phyloP scores from a whole-genome alignment of 2,888 invertebrate genomes.

The Empis stercorea region DNA sequence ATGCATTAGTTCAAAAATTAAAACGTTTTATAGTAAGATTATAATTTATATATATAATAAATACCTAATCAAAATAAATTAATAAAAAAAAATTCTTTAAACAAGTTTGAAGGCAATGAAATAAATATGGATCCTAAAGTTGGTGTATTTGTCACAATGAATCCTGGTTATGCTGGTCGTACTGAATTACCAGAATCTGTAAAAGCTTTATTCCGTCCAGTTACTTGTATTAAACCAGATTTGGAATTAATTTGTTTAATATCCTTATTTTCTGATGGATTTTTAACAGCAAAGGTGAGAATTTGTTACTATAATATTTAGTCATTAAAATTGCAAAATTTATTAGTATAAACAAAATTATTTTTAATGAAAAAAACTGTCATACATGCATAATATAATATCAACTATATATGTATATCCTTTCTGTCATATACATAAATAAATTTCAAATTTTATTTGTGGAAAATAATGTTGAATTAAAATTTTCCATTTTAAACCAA shows the following conservation, averaged over 20 bases:
- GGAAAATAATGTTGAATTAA: too few relatives aligned
- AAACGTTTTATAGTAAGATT: conserved; percentile 58
- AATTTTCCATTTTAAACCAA: too few relatives aligned
- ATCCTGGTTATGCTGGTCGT: conserved; percentile 84
- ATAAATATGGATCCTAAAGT: conserved; percentile 72
- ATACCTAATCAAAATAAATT: too few relatives aligned
- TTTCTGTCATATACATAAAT: too few relatives aligned
- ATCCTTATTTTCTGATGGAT: conserved; percentile 85
- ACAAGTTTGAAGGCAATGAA: conserved; percentile 70
- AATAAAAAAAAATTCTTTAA: not conserved
- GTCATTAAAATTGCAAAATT: too few relatives aligned
- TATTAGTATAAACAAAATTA: not conserved
- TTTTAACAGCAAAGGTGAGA: conserved; percentile 68
- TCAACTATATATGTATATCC: too few relatives aligned
- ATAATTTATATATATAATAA: too few relatives aligned
- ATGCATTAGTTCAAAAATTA: conserved; percentile 62
- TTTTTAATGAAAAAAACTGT: too few relatives aligned
- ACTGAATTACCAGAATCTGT: conserved; percentile 87
- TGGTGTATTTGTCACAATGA: conserved; percentile 92
- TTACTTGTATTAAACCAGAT: conserved; percentile 85
- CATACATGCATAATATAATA: too few relatives aligned
- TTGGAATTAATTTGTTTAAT: conserved; percentile 85
- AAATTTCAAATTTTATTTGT: too few relatives aligned
- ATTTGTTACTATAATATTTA: too few relatives aligned
- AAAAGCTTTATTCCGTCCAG: conserved; percentile 81